These are phyloP conservation scores for Brachylomia viminalis DNA, from an alignment of 2,888 invertebrate species.

Conservation along the genomic window DNA sequence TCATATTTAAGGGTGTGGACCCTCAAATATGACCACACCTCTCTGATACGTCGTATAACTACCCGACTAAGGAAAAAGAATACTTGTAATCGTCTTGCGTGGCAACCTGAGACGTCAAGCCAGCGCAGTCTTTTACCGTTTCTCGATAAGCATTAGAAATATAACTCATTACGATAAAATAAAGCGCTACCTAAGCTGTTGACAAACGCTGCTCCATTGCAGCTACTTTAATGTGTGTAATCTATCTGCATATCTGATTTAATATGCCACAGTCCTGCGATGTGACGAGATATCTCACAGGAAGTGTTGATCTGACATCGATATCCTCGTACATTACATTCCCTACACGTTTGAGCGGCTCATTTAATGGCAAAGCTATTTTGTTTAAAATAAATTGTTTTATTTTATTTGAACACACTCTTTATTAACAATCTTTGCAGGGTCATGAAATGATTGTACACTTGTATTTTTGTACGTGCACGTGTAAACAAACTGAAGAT, in stretches of 20 bases:
- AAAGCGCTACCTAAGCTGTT: conserved; percentile 2
- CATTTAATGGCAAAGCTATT: conserved; percentile 9
- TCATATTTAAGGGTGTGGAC: no score
- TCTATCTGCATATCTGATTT: conserved; percentile 63
- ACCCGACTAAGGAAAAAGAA: neutral
- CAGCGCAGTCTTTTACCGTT: conserved; percentile 1
- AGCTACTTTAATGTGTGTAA: conserved; percentile 51
- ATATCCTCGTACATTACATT: conserved; percentile 46
- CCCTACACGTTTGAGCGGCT: conserved; percentile 9
- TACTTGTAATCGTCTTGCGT: neutral
- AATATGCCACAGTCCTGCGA: conserved; percentile 51
- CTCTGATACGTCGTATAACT: no score
- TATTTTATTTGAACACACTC: neutral
- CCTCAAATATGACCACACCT: no score
- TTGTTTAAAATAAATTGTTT: neutral
- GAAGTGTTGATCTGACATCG: conserved; percentile 55
- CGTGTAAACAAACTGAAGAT: neutral
- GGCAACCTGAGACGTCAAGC: neutral
- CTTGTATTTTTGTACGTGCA: no score
- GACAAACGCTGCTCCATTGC: conserved; percentile 36
- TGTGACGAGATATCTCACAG: conserved; percentile 46
- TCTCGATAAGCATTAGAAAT: conserved; percentile 22
- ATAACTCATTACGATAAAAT: conserved; percentile 30
- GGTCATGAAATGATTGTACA: neutral
- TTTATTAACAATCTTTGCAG: neutral